Evolutionary conservation across 2,888 invertebrate species (phyloP), one percentile per base, ranked within the genome.

Genomic region (Drosophila testacea): DNA sequence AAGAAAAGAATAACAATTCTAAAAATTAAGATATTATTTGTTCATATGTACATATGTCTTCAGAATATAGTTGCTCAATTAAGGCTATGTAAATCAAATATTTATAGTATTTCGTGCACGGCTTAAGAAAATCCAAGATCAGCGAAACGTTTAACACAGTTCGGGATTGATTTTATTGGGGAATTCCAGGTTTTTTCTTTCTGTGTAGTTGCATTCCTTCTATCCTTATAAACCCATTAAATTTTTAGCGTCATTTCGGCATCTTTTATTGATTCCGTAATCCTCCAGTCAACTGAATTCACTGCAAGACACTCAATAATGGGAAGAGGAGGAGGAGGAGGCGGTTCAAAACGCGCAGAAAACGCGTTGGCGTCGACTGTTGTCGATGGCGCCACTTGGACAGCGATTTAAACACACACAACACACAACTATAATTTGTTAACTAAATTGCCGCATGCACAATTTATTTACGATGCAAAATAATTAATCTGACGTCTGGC

Each of bases 391-490:
- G 79, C 70, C 75, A 67, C 62, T 79, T 73, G 68, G 79, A 36
- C 72, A 74, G 61, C 46, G 63, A 47, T 38, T 50, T 47, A 36
- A 36, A 71, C 54, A 66, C 65, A 54, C 36, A 44, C 47, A 54
- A 62, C 67, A 63, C 55, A 59, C 46, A 46, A 60, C 55, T 72
- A 57, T 82, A 82, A 75, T 79, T 82, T 78, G 82, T 81, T 78
- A 71, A 72, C 79, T 68, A 79, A 79, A 79, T 79, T 79, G 79
- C 78, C 70, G 73, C 73, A 77, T 77, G 73, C 69, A 81, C 81
- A 79, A 81, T 81, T 80, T 72, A 78, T 78, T 78, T 78, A 69
- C 69, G 69, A 80, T 77, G 80, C 81, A 81, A 80, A 80, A 81
- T 81, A 73, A 79, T 79, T 79, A 77, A 79, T 73, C 78, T 73